A percentile compares a stretch with the other conserved stretches of the same genome.
phyloP scores from a whole-genome alignment of 2,113 vertebrate genomes.

The Manacus vitellinus region DNA sequence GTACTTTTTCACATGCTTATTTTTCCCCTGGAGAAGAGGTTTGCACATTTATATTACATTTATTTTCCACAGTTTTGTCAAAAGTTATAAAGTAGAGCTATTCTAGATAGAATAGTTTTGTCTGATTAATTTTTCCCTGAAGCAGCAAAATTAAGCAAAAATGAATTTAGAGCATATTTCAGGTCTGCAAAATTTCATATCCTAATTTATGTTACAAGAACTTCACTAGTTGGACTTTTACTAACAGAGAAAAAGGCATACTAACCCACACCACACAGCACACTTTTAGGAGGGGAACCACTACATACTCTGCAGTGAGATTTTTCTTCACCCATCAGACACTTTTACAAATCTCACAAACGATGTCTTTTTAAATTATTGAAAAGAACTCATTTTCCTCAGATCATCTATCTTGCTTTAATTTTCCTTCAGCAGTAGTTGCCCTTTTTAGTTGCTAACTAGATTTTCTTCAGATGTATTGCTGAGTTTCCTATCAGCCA shows the following conservation, averaged over 20 bases:
- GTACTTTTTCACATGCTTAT: background rate
- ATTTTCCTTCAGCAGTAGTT: background rate
- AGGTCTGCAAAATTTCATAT: background rate
- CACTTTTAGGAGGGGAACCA: background rate
- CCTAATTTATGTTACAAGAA: background rate
- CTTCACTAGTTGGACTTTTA: background rate
- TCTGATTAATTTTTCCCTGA: background rate
- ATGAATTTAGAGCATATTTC: background rate
- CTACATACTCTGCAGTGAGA: background rate
- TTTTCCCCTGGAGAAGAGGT: background rate
- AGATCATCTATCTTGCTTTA: background rate
- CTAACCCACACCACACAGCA: background rate
- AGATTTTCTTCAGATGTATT: background rate
- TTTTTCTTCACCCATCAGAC: background rate
- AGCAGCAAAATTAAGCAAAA: background rate
- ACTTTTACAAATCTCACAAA: background rate
- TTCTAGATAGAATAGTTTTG: background rate
- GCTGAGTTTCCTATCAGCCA: background rate
- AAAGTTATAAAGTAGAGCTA: background rate
- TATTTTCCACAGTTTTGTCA: background rate
- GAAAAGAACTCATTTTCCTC: background rate
- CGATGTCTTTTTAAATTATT: background rate
- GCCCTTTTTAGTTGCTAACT: background rate
- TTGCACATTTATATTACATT: background rate
- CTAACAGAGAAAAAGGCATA: background rate